phyloP scores from a whole-genome alignment of 2,797 vertebrate genomes.

The Semaprochilodus insignis region DNA sequence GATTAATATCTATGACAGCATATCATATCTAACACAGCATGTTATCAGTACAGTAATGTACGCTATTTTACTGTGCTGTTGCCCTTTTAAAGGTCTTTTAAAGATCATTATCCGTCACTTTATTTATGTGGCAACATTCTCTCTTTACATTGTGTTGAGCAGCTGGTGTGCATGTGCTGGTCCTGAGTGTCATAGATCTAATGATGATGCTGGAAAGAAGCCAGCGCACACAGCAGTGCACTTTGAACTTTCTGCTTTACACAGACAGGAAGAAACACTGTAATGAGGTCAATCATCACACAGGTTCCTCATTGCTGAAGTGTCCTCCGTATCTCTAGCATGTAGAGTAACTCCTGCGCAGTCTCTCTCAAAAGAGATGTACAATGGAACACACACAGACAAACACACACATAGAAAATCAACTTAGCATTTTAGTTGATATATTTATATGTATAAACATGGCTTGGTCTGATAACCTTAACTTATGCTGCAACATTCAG shows the following conservation, averaged over 20 bases:
- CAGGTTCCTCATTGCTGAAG: not conserved
- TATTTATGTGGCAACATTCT: constrained; percentile 10
- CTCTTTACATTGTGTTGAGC: constrained; percentile 22
- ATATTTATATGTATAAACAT: too few relatives aligned
- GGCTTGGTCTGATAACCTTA: too few relatives aligned
- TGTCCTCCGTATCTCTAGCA: not conserved
- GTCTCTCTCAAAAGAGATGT: not conserved
- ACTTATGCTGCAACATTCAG: too few relatives aligned
- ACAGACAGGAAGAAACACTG: not conserved
- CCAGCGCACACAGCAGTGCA: constrained; percentile 26
- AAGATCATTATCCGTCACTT: not conserved
- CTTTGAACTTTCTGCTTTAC: constrained; percentile 42
- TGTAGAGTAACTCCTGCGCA: not conserved
- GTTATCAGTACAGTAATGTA: constrained; percentile 12
- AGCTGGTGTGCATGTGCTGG: constrained; percentile 2
- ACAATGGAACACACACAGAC: not conserved
- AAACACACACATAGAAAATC: too few relatives aligned
- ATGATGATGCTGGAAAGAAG: constrained; percentile 9
- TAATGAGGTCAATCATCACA: not conserved
- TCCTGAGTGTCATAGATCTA: not conserved
- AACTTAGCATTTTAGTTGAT: too few relatives aligned
- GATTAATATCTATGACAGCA: not conserved
- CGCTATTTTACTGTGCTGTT: not conserved
- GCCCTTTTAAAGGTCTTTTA: constrained; percentile 17
- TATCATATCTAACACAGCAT: not conserved